phyloP scores from a whole-genome alignment of 2,888 invertebrate genomes.

The Caenorhabditis sp. region DNA sequence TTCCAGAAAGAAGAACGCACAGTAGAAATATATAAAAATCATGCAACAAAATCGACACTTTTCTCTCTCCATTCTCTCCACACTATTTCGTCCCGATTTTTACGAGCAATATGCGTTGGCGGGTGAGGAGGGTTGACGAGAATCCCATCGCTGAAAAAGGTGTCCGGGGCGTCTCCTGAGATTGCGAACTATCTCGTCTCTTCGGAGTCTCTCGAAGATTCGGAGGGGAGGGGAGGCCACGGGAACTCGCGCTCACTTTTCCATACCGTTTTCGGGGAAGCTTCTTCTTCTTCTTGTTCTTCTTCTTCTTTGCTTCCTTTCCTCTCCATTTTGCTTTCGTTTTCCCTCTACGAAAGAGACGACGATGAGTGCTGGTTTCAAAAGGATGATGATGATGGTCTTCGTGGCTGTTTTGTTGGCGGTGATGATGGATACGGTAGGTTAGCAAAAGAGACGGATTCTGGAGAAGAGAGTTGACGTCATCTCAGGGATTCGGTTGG shows the following conservation, averaged over 20 bases:
- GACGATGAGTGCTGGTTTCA: not conserved
- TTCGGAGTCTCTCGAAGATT: not conserved
- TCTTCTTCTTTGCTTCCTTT: not conserved
- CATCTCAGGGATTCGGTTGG: too few species aligned
- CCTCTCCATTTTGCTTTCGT: not conserved
- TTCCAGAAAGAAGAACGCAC: not conserved
- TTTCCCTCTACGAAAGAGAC: not conserved
- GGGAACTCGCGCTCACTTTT: too few species aligned
- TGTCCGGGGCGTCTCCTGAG: too few species aligned
- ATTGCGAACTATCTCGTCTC: not conserved
- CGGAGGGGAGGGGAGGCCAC: not conserved
- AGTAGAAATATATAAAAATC: constrained; percentile 10
- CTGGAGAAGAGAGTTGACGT: too few species aligned
- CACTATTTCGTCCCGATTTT: not conserved
- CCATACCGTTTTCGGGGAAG: too few species aligned
- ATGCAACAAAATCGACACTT: not conserved
- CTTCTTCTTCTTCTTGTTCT: too few species aligned
- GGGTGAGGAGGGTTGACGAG: constrained; percentile 1
- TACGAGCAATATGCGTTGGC: not conserved
- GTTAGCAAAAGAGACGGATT: not conserved
- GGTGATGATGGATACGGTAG: constrained; percentile 1
- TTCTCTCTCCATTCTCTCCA: not conserved
- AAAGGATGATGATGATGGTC: not conserved
- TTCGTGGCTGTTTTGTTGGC: not conserved
- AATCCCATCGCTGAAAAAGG: constrained; percentile 1